phyloP scores from a whole-genome alignment of 2,797 vertebrate species.

The Spondyliosoma cantharus region DNA sequence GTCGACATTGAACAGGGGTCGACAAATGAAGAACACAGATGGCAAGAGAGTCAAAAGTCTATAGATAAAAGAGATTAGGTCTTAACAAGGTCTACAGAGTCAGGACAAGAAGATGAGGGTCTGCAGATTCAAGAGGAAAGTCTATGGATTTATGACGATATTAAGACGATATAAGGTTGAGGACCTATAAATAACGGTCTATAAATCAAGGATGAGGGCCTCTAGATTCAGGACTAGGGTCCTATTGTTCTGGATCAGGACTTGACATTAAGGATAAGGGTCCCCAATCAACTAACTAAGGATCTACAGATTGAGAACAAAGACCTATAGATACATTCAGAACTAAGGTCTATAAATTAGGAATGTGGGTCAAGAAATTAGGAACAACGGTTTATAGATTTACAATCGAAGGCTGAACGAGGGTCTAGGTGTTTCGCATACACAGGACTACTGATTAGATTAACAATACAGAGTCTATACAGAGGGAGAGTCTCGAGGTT shows the following conservation, averaged over 20 bases:
- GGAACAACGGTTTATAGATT: no score
- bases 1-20: neutral
- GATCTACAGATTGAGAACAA: neutral
- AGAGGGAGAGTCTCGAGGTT: no score
- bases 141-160: no score
- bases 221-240: neutral
- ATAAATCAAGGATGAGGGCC: neutral
- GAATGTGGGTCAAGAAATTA: neutral
- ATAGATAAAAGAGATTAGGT: neutral
- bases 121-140: neutral
- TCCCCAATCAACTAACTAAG: neutral
- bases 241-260: neutral
- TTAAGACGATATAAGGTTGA: neutral
- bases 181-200: neutral
- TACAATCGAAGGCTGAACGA: no score
- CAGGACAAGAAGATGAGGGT: neutral
- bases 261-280: neutral
- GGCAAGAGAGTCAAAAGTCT: neutral
- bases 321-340: neutral
- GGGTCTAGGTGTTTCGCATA: no score
- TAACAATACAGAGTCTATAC: no score
- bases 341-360: neutral
- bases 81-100: neutral
- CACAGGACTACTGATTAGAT: no score
- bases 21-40: neutral